These are phyloP conservation scores for Enteromius trimaculatus DNA, from an alignment of 2,797 vertebrate genomes.

Conservation along the genomic window DNA sequence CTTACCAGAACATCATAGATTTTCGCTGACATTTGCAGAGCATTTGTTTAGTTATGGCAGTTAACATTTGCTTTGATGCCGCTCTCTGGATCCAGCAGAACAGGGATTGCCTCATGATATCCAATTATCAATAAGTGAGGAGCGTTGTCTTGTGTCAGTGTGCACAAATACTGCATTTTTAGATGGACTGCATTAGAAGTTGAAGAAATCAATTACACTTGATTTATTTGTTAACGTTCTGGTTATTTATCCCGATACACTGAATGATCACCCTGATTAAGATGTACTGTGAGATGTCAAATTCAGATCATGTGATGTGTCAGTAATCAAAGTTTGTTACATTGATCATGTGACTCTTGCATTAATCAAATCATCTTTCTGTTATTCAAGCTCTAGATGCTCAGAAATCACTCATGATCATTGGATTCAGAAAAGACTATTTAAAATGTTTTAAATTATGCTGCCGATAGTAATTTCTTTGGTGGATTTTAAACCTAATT, in stretches of 20 bases:
- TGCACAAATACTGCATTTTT: slow-evolving; percentile 19
- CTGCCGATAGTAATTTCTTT: background rate
- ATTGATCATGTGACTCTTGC: background rate
- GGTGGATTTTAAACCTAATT: background rate
- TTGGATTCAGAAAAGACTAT: background rate
- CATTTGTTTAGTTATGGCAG: slow-evolving; percentile 42
- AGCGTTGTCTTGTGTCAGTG: background rate
- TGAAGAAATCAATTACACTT: background rate
- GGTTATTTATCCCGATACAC: background rate
- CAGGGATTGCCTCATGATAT: background rate
- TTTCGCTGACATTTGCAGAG: slow-evolving; percentile 40
- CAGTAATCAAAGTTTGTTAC: background rate
- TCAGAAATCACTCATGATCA: background rate
- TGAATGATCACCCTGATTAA: background rate
- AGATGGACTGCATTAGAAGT: background rate
- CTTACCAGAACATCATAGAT: slow-evolving; percentile 38
- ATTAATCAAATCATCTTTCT: background rate
- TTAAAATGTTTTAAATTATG: background rate
- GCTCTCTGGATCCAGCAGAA: slow-evolving; percentile 10
- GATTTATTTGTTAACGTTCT: background rate
- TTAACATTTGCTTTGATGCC: slow-evolving; percentile 47
- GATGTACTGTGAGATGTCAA: background rate
- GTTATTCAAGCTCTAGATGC: background rate
- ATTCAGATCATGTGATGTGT: background rate
- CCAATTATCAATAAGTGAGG: background rate